Evolutionary conservation across 2,888 invertebrate species (phyloP).

Genomic region (Temnothorax unifasciatus): DNA sequence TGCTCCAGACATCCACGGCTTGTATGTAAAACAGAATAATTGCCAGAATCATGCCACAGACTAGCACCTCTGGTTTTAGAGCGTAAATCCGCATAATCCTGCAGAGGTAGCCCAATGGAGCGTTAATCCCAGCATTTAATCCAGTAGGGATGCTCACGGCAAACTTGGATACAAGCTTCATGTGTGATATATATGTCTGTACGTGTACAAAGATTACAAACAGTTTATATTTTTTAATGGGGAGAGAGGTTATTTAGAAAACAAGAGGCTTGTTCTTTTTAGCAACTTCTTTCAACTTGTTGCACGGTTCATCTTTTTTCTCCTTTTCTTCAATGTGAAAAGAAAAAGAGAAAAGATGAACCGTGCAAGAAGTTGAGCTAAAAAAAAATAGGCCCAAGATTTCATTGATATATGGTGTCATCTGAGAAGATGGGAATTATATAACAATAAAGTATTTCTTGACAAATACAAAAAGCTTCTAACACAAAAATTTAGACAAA

Average conservation of each 20-base stretch:
- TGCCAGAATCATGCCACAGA: constrained; percentile 91
- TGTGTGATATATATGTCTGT: constrained; percentile 93
- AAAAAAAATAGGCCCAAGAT: too few species aligned
- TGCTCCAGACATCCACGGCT: constrained; percentile 94
- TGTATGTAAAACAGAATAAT: constrained; percentile 93
- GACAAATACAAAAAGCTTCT: background rate
- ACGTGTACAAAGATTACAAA: constrained; percentile 51
- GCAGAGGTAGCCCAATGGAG: constrained; percentile 92
- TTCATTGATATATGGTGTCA: background rate
- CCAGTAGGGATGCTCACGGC: constrained; percentile 90
- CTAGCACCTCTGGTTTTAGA: constrained; percentile 92
- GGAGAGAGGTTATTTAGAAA: too few species aligned
- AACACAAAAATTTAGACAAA: background rate
- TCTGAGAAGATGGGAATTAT: background rate
- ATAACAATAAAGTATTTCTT: background rate
- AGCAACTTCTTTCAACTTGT: too few species aligned
- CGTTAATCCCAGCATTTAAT: constrained; percentile 87
- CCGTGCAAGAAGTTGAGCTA: too few species aligned
- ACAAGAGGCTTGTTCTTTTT: too few species aligned
- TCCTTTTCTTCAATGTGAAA: too few species aligned
- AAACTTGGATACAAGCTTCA: constrained; percentile 94
- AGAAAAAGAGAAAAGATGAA: too few species aligned
- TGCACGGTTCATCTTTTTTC: too few species aligned
- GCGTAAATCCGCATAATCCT: constrained; percentile 92
- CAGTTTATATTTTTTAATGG: background rate